Evolutionary conservation across 2,888 invertebrate genomes (phyloP).

Genomic region (Leptinotarsa haldemani): DNA sequence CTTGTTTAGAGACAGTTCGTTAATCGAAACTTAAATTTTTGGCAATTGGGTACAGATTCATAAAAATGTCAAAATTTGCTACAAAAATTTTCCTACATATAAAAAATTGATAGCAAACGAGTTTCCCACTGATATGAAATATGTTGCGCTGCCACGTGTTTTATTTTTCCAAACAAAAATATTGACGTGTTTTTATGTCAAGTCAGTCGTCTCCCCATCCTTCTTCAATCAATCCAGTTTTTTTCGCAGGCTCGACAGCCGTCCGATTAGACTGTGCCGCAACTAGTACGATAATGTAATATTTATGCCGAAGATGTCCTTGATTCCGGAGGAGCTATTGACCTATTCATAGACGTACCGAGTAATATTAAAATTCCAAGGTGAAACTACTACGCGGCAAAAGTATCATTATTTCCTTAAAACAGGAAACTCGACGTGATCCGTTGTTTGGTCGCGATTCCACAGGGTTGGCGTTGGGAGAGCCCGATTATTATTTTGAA

Average conservation of each 20-base stretch:
- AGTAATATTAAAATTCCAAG: conserved; percentile 34
- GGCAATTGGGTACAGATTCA: no score
- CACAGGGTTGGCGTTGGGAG: not conserved
- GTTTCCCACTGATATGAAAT: no score
- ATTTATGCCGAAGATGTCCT: conserved; percentile 48
- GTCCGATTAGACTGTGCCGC: conserved; percentile 4
- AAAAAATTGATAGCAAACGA: no score
- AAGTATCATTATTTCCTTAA: conserved; percentile 10
- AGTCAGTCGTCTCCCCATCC: not conserved
- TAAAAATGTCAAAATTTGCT: no score
- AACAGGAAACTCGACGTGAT: conserved; percentile 22
- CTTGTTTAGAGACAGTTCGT: no score
- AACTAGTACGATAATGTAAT: conserved; percentile 26
- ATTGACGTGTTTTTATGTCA: not conserved
- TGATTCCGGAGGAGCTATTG: conserved; percentile 55
- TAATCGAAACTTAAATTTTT: no score
- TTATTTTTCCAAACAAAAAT: not conserved
- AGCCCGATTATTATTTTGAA: not conserved
- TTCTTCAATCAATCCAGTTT: not conserved
- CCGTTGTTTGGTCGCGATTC: not conserved
- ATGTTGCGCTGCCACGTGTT: not conserved
- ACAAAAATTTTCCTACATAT: no score
- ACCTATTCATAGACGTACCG: conserved; percentile 53
- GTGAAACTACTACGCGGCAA: conserved; percentile 27
- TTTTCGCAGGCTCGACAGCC: not conserved